Conservation (phyloP, 2,113 vertebrate genomes). For the Scopus umbretta region DNA sequence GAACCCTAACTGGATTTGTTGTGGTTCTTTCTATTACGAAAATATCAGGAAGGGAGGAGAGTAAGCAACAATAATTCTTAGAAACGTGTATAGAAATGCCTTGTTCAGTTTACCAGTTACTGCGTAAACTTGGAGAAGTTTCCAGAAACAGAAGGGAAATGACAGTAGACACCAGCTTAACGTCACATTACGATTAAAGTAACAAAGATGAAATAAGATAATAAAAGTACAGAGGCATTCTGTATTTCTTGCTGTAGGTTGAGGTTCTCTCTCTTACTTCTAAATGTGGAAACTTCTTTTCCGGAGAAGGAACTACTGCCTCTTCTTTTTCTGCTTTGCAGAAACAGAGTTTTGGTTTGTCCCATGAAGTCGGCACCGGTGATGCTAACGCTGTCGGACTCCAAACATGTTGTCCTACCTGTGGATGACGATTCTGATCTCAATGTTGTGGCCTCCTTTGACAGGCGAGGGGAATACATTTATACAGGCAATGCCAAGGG, state of each 20-base stretch:
- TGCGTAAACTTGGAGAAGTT: background rate
- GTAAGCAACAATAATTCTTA: background rate
- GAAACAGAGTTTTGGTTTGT: constrained; percentile 95
- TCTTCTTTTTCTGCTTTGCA: constrained; percentile 40
- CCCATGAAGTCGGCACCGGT: constrained; percentile 98
- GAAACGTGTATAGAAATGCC: rapidly evolving
- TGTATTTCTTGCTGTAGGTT: rapidly evolving
- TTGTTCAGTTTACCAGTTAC: background rate
- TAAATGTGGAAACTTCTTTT: background rate
- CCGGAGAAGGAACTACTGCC: rapidly evolving
- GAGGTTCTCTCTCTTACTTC: background rate
- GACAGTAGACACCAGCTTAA: rapidly evolving
- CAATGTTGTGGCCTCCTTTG: constrained; percentile 97
- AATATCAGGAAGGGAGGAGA: background rate
- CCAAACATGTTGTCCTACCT: constrained; percentile 92
- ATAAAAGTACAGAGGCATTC: background rate
- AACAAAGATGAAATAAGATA: background rate
- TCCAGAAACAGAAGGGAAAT: background rate
- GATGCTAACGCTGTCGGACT: constrained; percentile 92
- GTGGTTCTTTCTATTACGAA: background rate
- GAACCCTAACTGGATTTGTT: background rate
- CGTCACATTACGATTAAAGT: rapidly evolving
- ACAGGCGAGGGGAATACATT: constrained; percentile 93
- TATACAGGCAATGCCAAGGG: constrained; percentile 98
- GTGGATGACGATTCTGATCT: constrained; percentile 99